phyloP scores from a whole-genome alignment of 1,140 invertebrate species.

The Philopotamus ludificatus region DNA sequence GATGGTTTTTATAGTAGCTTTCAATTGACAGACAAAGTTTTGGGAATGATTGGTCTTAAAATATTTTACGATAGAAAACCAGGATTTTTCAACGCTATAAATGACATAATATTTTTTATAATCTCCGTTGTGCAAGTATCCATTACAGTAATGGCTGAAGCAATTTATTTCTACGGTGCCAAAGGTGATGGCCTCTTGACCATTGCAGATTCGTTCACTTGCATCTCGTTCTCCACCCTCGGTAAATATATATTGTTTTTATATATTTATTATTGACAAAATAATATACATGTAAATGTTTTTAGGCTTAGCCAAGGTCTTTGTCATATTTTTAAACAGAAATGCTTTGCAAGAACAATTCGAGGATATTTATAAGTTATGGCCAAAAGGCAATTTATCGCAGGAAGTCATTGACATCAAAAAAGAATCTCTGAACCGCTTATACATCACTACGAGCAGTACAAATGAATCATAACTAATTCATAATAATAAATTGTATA shows the following conservation, averaged over 20 bases:
- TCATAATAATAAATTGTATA: neutral
- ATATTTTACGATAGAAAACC: neutral
- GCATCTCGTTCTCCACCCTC: neutral
- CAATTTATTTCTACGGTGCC: neutral
- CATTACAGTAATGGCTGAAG: neutral
- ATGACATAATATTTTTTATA: neutral
- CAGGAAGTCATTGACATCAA: neutral
- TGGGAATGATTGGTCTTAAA: neutral
- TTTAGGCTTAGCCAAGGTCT: neutral
- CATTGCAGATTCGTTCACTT: neutral
- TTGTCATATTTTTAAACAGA: neutral
- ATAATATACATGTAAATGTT: neutral
- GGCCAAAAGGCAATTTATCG: neutral
- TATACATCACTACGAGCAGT: neutral
- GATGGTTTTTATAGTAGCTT: neutral
- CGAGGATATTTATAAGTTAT: neutral
- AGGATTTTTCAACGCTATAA: neutral
- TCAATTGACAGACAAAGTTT: neutral
- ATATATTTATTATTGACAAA: neutral
- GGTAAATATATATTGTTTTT: neutral
- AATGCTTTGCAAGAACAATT: neutral
- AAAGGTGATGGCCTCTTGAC: neutral
- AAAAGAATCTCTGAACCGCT: neutral
- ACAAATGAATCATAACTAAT: neutral
- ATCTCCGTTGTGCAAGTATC: neutral